Evolutionary conservation across 2,888 invertebrate genomes (phyloP).

Genomic region (Scaptomyza caliginosa): DNA sequence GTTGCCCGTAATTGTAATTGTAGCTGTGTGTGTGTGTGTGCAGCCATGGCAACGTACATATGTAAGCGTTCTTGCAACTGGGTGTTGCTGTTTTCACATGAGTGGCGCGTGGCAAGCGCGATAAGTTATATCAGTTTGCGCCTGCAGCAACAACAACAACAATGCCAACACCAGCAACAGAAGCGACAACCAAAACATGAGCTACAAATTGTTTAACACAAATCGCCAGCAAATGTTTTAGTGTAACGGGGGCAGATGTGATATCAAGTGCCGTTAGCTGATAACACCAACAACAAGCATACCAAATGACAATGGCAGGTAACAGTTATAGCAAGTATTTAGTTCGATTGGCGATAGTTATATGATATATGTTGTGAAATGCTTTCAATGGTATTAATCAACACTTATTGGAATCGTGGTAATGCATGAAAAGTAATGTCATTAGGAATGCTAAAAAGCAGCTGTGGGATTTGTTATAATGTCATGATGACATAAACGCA

Average conservation of each 20-base stretch:
- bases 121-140: constrained; percentile 71
- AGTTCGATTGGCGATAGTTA: not conserved
- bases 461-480: not conserved
- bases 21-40: not conserved
- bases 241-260: constrained; percentile 8
- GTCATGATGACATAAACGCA: not conserved
- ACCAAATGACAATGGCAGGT: constrained; percentile 6
- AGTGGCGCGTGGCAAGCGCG: constrained; percentile 60
- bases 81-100: constrained; percentile 54
- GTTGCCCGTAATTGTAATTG: constrained; percentile 43
- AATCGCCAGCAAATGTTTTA: constrained; percentile 42
- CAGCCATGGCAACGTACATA: constrained; percentile 1
- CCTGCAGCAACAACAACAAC: constrained; percentile 61
- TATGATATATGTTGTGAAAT: constrained; percentile 8
- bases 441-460: not conserved
- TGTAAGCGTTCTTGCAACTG: constrained; percentile 22
- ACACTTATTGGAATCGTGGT: not conserved
- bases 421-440: not conserved
- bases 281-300: constrained; percentile 16
- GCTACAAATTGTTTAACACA: constrained; percentile 75
- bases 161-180: constrained; percentile 2
- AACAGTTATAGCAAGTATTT: not conserved
- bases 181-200: constrained; percentile 65
- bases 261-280: constrained; percentile 9
- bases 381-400: constrained; percentile 8